phyloP scores from a whole-genome alignment of 2,797 vertebrate species.

The Meriones psammophilus region DNA sequence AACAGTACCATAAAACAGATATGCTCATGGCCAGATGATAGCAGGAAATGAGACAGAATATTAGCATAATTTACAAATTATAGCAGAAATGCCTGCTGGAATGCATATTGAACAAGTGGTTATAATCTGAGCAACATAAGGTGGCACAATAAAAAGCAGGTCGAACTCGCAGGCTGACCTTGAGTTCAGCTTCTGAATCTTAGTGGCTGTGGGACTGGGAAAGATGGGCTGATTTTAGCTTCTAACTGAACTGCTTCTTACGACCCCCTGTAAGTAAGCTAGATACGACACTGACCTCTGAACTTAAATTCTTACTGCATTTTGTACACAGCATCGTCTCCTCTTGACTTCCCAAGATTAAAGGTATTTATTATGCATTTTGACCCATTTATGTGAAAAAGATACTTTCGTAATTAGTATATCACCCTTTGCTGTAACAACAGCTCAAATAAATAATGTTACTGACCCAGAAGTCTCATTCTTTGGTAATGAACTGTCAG shows the following conservation, averaged over 20 bases:
- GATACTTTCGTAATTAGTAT: slow-evolving; percentile 51
- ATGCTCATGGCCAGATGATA: not conserved
- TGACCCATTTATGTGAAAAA: slow-evolving; percentile 1
- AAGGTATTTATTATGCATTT: slow-evolving; percentile 26
- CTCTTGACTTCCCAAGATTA: slow-evolving; percentile 32
- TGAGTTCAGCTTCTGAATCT: not conserved
- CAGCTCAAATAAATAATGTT: slow-evolving; percentile 18
- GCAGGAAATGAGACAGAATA: not conserved
- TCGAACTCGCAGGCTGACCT: not conserved
- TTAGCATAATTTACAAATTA: not conserved
- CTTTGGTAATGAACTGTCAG: not conserved
- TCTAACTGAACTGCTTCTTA: not conserved
- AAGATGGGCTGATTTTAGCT: not conserved
- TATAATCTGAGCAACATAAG: not conserved
- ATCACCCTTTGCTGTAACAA: slow-evolving; percentile 5
- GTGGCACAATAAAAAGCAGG: not conserved
- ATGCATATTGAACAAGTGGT: not conserved
- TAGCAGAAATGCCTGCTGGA: not conserved
- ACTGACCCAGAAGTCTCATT: not conserved
- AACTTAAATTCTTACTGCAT: slow-evolving; percentile 5
- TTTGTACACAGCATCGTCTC: not conserved
- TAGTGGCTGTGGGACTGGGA: not conserved
- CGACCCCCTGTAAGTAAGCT: not conserved
- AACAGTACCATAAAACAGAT: not conserved
- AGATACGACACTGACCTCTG: slow-evolving; percentile 8